These are phyloP conservation scores for Eunapius fragilis DNA, from an alignment of 37 sponge, comb jelly and placozoan species.

Conservation along the genomic window DNA sequence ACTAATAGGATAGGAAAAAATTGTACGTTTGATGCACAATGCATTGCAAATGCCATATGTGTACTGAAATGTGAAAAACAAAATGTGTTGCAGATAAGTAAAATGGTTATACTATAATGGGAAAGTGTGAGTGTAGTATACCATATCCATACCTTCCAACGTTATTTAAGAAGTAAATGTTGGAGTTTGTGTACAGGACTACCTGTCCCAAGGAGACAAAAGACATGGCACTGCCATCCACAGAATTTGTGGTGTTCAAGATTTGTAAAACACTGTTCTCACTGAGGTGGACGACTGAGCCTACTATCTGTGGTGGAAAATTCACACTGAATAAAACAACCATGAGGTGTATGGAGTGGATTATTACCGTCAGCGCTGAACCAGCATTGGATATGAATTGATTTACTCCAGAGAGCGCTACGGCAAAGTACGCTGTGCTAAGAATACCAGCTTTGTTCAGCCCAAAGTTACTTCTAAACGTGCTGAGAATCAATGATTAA, in stretches of 20 bases:
- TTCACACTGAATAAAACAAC: too few species aligned
- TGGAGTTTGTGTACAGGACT: background rate
- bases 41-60: too few species aligned
- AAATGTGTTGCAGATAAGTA: too few species aligned
- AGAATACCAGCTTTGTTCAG: background rate
- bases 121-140: too few species aligned
- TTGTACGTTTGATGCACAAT: too few species aligned
- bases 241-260: background rate
- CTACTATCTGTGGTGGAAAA: background rate
- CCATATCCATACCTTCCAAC: conserved; percentile 1
- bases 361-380: background rate
- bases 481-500: background rate
- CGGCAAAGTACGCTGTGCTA: background rate
- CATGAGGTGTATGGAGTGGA: too few species aligned
- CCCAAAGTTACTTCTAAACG: background rate
- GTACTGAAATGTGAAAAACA: too few species aligned
- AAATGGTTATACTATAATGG: too few species aligned
- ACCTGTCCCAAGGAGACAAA: conserved; percentile 4
- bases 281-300: background rate
- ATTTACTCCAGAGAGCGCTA: background rate
- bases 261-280: background rate
- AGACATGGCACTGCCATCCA: background rate
- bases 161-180: background rate
- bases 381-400: background rate
- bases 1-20: too few species aligned